These are phyloP conservation scores for Conops quadrifasciatus DNA, from an alignment of 2,888 invertebrate species.

Conservation along the genomic window DNA sequence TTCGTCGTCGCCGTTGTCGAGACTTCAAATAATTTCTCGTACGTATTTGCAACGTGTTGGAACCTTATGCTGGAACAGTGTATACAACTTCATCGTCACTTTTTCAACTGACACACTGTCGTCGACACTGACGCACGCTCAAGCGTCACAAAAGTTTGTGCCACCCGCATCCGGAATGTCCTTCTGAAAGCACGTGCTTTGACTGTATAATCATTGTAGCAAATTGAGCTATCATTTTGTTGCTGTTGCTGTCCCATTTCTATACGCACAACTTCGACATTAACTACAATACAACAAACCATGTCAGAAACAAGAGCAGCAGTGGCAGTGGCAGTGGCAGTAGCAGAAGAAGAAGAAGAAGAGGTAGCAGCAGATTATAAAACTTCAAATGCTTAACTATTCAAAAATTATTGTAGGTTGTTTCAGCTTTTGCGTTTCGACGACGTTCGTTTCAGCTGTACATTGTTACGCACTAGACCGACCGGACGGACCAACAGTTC, in stretches of 20 bases:
- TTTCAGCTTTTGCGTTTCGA: too few species aligned
- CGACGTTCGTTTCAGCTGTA: too few species aligned
- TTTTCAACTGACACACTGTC: conserved; percentile 6
- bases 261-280: not conserved
- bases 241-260: not conserved
- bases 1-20: too few species aligned
- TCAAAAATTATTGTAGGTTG: too few species aligned
- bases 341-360: too few species aligned
- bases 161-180: conserved; percentile 26
- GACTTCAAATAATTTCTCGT: conserved; percentile 13
- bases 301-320: not conserved
- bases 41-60: conserved; percentile 32
- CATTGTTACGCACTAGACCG: too few species aligned
- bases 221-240: conserved; percentile 1
- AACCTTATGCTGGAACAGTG: conserved; percentile 27
- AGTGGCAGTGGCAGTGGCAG: too few species aligned
- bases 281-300: not conserved
- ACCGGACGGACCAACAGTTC: too few species aligned
- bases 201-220: conserved; percentile 29
- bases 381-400: too few species aligned
- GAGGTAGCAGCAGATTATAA: too few species aligned
- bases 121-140: not conserved
- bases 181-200: conserved; percentile 33
- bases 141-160: not conserved
- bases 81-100: conserved; percentile 35